These are phyloP conservation scores for Holacanthella duospinosa DNA, from an alignment of 2,888 invertebrate genomes.

Conservation along the genomic window DNA sequence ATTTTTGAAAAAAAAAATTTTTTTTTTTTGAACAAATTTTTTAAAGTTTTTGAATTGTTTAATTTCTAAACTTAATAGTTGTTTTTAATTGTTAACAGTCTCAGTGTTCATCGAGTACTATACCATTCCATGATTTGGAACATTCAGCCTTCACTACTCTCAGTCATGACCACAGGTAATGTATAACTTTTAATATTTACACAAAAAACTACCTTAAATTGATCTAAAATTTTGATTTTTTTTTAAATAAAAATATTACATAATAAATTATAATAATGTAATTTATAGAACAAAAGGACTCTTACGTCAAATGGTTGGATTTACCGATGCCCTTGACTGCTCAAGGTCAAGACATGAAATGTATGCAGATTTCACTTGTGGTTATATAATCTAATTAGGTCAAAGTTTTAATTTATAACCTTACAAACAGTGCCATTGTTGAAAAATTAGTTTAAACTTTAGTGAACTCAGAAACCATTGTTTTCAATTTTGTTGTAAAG, in stretches of 20 bases:
- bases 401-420: too few relatives aligned
- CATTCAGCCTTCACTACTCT: conserved; percentile 42
- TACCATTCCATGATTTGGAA: conserved; percentile 41
- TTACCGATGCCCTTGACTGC: conserved; percentile 35
- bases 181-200: background rate
- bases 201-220: background rate
- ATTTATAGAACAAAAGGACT: conserved; percentile 33
- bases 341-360: conserved; percentile 24
- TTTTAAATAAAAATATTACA: background rate
- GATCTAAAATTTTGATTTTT: background rate
- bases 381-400: conserved; percentile 26
- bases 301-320: conserved; percentile 34
- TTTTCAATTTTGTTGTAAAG: too few relatives aligned
- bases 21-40: too few relatives aligned
- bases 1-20: background rate
- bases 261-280: background rate
- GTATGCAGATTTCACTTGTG: conserved; percentile 35
- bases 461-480: too few relatives aligned
- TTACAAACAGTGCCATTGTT: too few relatives aligned
- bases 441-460: too few relatives aligned
- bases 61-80: background rate
- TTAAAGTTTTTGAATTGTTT: too few relatives aligned
- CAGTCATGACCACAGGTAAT: conserved; percentile 43
- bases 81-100: conserved; percentile 37
- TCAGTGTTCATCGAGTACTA: conserved; percentile 42